Evolutionary conservation across 2,888 invertebrate genomes (phyloP).

Genomic region (Nycteola revayana): DNA sequence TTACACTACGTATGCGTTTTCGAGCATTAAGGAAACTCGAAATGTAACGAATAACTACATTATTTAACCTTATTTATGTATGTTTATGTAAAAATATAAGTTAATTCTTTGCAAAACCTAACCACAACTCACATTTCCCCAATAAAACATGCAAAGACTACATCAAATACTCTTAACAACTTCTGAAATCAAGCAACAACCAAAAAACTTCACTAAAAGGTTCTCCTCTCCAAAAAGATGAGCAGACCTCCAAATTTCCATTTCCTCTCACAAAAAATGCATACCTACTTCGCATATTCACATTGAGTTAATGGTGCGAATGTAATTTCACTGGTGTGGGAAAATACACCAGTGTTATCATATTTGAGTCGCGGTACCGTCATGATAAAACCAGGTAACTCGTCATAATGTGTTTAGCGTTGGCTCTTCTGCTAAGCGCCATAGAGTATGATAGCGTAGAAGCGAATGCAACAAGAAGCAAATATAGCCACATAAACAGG

Average conservation of each 20-base stretch:
- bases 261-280: constrained; percentile 38
- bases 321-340: constrained; percentile 46
- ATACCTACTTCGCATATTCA: constrained; percentile 32
- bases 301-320: constrained; percentile 43
- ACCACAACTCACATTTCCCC: no score
- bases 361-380: constrained; percentile 40
- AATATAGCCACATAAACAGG: constrained; percentile 20
- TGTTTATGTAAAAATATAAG: no score
- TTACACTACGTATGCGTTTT: no score
- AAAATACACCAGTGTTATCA: constrained; percentile 43
- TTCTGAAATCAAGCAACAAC: not conserved
- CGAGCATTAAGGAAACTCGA: no score
- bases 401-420: constrained; percentile 69
- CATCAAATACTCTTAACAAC: constrained; percentile 1
- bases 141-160: no score
- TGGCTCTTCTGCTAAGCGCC: constrained; percentile 37
- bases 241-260: constrained; percentile 20
- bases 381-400: constrained; percentile 54
- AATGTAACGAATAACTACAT: no score
- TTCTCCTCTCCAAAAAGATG: constrained; percentile 9
- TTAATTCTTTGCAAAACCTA: no score
- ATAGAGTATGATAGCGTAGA: constrained; percentile 41
- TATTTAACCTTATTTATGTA: no score
- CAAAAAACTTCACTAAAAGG: constrained; percentile 7
- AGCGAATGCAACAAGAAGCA: no score